Evolutionary conservation across 2,113 vertebrate species (phyloP).

Genomic region (Microtus pennsylvanicus): DNA sequence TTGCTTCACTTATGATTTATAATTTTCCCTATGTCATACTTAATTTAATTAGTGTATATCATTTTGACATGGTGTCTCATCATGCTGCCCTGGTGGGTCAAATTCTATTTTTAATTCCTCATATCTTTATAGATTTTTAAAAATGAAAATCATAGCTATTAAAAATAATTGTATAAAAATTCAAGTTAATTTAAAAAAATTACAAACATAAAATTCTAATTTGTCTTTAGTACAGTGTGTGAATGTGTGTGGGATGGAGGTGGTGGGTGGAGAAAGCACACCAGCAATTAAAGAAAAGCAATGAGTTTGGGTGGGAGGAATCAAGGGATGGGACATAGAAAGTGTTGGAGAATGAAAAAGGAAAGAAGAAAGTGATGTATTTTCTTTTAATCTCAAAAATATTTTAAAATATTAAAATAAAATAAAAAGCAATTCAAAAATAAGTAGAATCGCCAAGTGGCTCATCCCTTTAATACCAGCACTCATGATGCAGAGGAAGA

Average conservation of each 20-base stretch:
- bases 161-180: background rate
- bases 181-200: slow-evolving; percentile 35
- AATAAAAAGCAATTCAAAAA: background rate
- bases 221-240: background rate
- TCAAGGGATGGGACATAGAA: background rate
- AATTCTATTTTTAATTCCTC: background rate
- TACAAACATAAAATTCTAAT: slow-evolving; percentile 5
- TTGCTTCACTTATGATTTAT: background rate
- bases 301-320: background rate
- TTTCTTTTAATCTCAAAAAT: background rate
- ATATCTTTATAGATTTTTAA: background rate
- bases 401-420: background rate
- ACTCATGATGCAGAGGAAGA: background rate
- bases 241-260: background rate
- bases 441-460: background rate
- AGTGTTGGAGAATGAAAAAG: background rate
- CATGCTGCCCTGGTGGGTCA: background rate
- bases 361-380: background rate
- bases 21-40: background rate
- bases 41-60: background rate
- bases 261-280: background rate
- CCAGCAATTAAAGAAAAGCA: background rate
- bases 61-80: background rate
- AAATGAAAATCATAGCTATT: background rate
- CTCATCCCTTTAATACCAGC: background rate